Evolutionary conservation across 2,113 vertebrate genomes (phyloP).

Genomic region (Lepus timidus): DNA sequence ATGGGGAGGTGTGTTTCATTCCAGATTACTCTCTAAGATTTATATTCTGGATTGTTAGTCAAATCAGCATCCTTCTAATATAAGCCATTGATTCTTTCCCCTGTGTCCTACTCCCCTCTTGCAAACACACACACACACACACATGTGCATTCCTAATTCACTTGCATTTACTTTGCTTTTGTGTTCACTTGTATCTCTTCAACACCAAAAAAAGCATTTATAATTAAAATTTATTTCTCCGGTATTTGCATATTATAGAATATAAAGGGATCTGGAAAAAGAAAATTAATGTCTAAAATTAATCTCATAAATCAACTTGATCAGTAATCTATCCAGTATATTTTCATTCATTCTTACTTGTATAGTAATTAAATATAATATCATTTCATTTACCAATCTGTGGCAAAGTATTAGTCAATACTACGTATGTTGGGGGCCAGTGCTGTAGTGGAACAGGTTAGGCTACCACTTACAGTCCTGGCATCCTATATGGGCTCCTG

Average conservation of each 20-base stretch:
- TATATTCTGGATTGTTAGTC: background rate
- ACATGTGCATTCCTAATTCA: background rate
- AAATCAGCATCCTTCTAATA: background rate
- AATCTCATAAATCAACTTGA: background rate
- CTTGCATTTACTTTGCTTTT: background rate
- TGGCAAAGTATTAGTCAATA: background rate
- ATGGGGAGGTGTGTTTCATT: background rate
- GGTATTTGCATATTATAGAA: background rate
- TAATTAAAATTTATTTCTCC: background rate
- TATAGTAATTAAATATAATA: background rate
- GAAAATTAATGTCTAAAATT: background rate
- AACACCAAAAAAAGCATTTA: background rate
- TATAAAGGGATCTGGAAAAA: background rate
- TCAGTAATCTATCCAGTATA: background rate
- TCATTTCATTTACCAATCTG: background rate
- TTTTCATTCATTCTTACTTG: background rate
- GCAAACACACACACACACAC: background rate
- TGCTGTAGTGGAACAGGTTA: no score
- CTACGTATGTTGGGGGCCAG: background rate
- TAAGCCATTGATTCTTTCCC: background rate
- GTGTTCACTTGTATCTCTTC: background rate
- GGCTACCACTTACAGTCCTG: no score
- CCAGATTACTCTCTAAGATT: background rate
- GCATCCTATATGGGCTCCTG: no score
- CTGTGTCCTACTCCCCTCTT: background rate